A percentile compares a stretch with the other conserved stretches of the same genome.
Conservation (phyloP, 37 sponge, comb jelly and placozoan genomes). For the Agelas oroides region DNA sequence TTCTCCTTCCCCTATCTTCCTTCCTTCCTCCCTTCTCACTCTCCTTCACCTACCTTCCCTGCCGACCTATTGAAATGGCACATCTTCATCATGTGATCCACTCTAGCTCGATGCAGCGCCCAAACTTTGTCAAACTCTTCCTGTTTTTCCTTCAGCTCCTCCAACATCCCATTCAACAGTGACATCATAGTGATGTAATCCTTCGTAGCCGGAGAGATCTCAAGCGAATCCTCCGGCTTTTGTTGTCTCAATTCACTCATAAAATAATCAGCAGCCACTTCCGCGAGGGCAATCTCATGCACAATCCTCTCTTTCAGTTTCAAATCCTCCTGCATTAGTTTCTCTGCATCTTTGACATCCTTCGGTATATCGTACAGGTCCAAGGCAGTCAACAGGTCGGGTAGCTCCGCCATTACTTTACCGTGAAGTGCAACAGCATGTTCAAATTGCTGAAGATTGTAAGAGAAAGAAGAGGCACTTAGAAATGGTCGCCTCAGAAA, state of each 20-base stretch:
- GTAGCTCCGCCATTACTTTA: slow-evolving; percentile 11
- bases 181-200: slow-evolving; percentile 52
- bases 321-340: slow-evolving; percentile 58
- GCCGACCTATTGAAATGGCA: slow-evolving; percentile 36
- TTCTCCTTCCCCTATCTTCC: not conserved
- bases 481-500: no score
- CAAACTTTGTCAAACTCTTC: slow-evolving; percentile 56
- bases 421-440: slow-evolving; percentile 11
- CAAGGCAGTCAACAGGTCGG: slow-evolving; percentile 36
- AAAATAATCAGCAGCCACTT: slow-evolving; percentile 43
- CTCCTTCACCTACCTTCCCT: not conserved
- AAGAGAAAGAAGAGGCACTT: not conserved
- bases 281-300: slow-evolving; percentile 53
- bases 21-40: not conserved
- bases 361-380: slow-evolving; percentile 17
- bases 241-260: slow-evolving; percentile 5
- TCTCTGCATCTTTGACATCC: slow-evolving; percentile 69
- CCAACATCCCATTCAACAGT: slow-evolving; percentile 20
- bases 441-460: slow-evolving; percentile 52
- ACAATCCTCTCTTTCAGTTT: slow-evolving; percentile 67
- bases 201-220: slow-evolving; percentile 1
- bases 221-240: not conserved
- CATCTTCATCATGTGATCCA: slow-evolving; percentile 76
- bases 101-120: slow-evolving; percentile 60
- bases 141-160: slow-evolving; percentile 44